These are phyloP conservation scores for Acanthopleura granulata DNA, from an alignment of 2,888 invertebrate genomes.

Conservation along the genomic window DNA sequence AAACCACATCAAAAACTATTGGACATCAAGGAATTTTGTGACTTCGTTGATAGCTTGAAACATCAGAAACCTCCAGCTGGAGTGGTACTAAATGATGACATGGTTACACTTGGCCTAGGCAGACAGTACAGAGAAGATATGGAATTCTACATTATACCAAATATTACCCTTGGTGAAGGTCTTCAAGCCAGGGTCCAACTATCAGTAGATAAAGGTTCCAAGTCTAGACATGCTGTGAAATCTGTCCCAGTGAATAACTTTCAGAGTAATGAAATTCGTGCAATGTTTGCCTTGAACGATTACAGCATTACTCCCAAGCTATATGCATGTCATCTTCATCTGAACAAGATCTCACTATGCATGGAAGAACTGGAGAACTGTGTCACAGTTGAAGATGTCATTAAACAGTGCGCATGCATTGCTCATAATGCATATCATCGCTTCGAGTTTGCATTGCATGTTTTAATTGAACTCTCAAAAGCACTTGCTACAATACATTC, in stretches of 20 bases:
- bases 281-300: not conserved
- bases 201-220: not conserved
- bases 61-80: not conserved
- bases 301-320: not conserved
- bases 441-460: not conserved
- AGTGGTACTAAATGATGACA: not conserved
- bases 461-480: not conserved
- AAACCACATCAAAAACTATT: too few species aligned
- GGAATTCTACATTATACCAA: too few species aligned
- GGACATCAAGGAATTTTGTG: not conserved
- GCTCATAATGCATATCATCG: not conserved
- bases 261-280: not conserved
- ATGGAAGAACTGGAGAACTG: not conserved
- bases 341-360: not conserved
- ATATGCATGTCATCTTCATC: not conserved
- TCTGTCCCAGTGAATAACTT: not conserved
- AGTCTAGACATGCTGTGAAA: not conserved
- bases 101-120: not conserved
- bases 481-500: not conserved
- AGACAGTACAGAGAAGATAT: not conserved
- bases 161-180: too few species aligned
- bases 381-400: not conserved
- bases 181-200: not conserved
- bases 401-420: not conserved
- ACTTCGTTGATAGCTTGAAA: not conserved